Base-by-base conservation (phyloP, 2,113 vertebrate species). In the Gymnogyps californianus region DNA sequence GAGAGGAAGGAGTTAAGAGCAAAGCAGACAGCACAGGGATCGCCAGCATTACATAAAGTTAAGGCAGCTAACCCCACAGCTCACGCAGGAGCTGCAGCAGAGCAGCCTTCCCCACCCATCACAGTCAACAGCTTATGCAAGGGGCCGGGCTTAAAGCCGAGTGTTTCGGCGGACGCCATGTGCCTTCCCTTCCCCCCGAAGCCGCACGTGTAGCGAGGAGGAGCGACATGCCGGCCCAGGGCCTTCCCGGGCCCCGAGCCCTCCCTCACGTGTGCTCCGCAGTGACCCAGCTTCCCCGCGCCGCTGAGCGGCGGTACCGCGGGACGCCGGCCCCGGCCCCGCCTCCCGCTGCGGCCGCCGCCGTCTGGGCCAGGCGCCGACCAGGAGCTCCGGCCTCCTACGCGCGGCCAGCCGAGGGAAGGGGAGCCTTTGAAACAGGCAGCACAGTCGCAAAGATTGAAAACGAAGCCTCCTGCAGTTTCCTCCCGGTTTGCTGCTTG, bases 101-200 rank as follows among this genome's bases (percentile, higher is more conserved):
- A 62, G 57, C 46, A 29, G 87, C 80, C 69, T 64, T 88, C 85
- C 58, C 51, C 79, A 79, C 83, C 75, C 90, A 25, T 28, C 5
- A 40, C 54, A 57, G 93, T 93, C 96, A 95, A 88, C 95, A 96
- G 85, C 97, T 98, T 98, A 98, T 58, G 97, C 97, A 98, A 98
- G 89, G 70, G 92, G 87, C 64, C 62, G 94, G 90, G 91, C 96
- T 89, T 51, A 47, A 0, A 46, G 85, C 77, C 77, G 13, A 75
- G 77, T 0, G 32, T 17, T 64, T 15, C 32, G 17, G 92, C n/a
- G 10, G 67, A 7, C n/a, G 55, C 93, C 96, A 90, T 61, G 95
- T 96, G 97, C 96, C 79, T 20, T 3, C 59, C 65, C 42, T 44
- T 44, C 44, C 17, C 70, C 79, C 65, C 18, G 40, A 3, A 32